Base-by-base conservation (phyloP, 2,113 vertebrate species). In the Nerophis lumbriciformis region DNA sequence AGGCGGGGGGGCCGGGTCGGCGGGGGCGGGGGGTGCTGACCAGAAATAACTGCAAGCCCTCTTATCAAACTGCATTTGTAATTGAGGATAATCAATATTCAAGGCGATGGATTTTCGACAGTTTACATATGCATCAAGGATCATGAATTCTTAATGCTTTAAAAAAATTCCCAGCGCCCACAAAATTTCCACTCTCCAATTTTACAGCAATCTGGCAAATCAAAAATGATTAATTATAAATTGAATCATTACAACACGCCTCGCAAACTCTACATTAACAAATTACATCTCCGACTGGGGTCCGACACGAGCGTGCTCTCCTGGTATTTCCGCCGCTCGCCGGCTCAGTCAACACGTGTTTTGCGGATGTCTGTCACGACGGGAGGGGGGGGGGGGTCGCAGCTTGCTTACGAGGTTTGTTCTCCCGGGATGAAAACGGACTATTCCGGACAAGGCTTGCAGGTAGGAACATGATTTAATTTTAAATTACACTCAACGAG, bases 41-140 rank as follows among this genome's bases (percentile, higher is more conserved):
- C 84, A 73, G 58, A 79, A 55, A 65, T 75, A 37, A 64, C 79
- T 64, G 71, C 61, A 66, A 76, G 82, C 77, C 72, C 76, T 61
- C 91, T 86, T 88, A 90, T 94, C 92, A 93, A 92, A 91, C 90
- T 82, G 87, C 93, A 95, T 95, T 94, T 94, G 94, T 94, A 95
- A 98, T 94, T 94, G 89, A 90, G 88, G 80, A 89, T 93, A 93
- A 95, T 95, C 95, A 94, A 95, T 97, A 96, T 94, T 96, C 93
- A 95, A 92, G 81, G 83, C 73, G 61, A 82, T 76, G 63, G 76
- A 81, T 89, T 90, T 86, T 84, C 86, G 80, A 77, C 58, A 87
- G 85, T 91, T 93, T 93, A 94, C 91, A 93, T 90, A 94, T 92
- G 92, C 92, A 92, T 93, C 92, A 93, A 89, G 69, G 81, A 90